These are phyloP conservation scores for Drosophila falleni DNA, from an alignment of 2,888 invertebrate species.

Conservation along the genomic window DNA sequence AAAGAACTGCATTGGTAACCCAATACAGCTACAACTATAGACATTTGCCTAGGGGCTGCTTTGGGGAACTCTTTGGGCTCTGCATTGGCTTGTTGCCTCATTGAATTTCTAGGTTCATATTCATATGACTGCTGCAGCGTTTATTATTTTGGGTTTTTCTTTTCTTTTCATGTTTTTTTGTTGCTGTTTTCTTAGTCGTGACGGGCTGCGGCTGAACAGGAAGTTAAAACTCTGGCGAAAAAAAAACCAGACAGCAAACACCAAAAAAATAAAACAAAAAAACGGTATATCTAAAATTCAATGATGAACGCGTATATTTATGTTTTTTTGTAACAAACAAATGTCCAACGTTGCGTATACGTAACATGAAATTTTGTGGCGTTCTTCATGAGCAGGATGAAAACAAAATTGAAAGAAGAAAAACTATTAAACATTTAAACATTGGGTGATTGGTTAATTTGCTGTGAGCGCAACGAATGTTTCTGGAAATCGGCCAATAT, in stretches of 20 bases:
- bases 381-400: conserved; percentile 20
- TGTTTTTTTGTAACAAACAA: conserved; percentile 27
- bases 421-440: conserved; percentile 33
- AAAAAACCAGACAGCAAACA: neutral
- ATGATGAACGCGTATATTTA: conserved; percentile 39
- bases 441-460: conserved; percentile 23
- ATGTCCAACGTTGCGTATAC: conserved; percentile 11
- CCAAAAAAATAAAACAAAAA: conserved; percentile 26
- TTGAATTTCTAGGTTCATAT: conserved; percentile 76
- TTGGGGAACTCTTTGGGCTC: conserved; percentile 15
- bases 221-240: conserved; percentile 26
- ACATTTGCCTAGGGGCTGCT: conserved; percentile 15
- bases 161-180: neutral
- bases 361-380: conserved; percentile 55
- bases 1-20: conserved; percentile 32
- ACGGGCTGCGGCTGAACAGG: conserved; percentile 41
- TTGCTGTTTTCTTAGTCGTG: conserved; percentile 14
- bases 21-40: conserved; percentile 10
- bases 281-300: conserved; percentile 27
- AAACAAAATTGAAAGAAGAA: conserved; percentile 8
- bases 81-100: conserved; percentile 69
- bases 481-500: conserved; percentile 83
- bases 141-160: conserved; percentile 34
- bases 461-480: conserved; percentile 51
- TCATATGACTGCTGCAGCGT: conserved; percentile 39